These are phyloP conservation scores for Hydrolagus affinis DNA, from an alignment of 2,113 vertebrate species.

Conservation along the genomic window DNA sequence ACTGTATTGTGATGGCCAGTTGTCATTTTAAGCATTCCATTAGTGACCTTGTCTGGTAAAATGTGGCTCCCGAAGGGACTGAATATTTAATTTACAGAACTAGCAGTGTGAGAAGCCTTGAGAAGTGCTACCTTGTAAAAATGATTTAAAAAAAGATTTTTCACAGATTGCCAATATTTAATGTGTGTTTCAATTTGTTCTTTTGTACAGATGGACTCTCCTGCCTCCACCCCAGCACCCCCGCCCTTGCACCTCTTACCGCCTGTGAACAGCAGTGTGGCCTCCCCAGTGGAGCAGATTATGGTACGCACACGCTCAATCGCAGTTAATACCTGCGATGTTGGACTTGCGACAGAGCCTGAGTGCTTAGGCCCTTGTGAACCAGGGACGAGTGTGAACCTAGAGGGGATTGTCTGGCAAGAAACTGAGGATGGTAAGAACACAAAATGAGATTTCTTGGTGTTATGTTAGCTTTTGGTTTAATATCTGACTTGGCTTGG, in stretches of 20 bases:
- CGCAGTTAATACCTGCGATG: slow-evolving; percentile 91
- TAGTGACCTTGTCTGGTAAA: not conserved
- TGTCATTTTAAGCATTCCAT: not conserved
- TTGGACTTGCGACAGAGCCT: slow-evolving; percentile 85
- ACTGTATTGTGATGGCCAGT: not conserved
- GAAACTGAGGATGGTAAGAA: slow-evolving; percentile 93
- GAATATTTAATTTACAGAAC: not conserved
- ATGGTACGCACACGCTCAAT: slow-evolving; percentile 96
- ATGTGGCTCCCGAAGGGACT: not conserved
- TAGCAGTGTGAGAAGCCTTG: not conserved
- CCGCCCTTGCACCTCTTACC: slow-evolving; percentile 85
- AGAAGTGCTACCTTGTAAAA: not conserved
- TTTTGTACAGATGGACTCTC: slow-evolving; percentile 84
- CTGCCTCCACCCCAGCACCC: slow-evolving; percentile 82
- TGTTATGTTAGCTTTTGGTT: not conserved
- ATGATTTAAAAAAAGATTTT: not conserved
- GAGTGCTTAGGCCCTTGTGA: slow-evolving; percentile 96
- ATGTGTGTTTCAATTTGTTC: slow-evolving; percentile 14
- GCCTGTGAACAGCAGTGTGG: slow-evolving; percentile 80
- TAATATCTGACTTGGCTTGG: not conserved
- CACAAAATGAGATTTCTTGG: not conserved
- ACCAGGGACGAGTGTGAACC: slow-evolving; percentile 93
- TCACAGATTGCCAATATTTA: not conserved
- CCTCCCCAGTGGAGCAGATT: slow-evolving; percentile 94
- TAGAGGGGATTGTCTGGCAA: slow-evolving; percentile 98